Percentiles rank a stretch among this genome's conserved stretches.
phyloP scores from a whole-genome alignment of 2,888 invertebrate genomes.

The Agrotis segetum region DNA sequence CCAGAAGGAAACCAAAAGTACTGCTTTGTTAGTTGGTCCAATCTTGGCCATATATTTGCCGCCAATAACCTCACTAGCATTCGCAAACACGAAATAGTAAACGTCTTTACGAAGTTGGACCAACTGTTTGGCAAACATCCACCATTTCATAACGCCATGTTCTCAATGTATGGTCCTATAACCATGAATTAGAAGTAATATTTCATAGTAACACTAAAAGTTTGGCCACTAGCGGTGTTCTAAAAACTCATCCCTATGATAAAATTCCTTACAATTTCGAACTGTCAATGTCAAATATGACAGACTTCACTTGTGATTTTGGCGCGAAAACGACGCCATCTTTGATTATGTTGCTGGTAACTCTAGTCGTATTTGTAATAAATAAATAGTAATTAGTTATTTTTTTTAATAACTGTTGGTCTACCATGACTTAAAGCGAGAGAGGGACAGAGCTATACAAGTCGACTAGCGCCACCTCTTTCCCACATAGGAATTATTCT shows the following conservation, averaged over 20 bases:
- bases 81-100: constrained; percentile 93
- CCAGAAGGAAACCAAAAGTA: constrained; percentile 87
- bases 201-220: constrained; percentile 92
- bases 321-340: constrained; percentile 71
- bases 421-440: no score
- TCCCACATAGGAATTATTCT: no score
- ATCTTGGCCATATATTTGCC: constrained; percentile 93
- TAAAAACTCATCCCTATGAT: constrained; percentile 79
- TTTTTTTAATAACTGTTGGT: background rate
- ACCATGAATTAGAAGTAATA: constrained; percentile 92
- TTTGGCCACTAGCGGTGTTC: constrained; percentile 75
- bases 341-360: constrained; percentile 67
- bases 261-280: constrained; percentile 85
- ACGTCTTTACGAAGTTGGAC: constrained; percentile 93
- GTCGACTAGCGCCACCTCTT: no score
- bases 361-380: constrained; percentile 75
- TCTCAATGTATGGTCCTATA: constrained; percentile 94
- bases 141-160: constrained; percentile 91
- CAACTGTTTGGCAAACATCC: constrained; percentile 92
- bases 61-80: constrained; percentile 89
- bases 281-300: constrained; percentile 71
- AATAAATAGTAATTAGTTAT: constrained; percentile 48
- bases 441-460: no score
- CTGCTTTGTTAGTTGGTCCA: constrained; percentile 93
- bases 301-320: constrained; percentile 72